Evolutionary conservation across 2,797 vertebrate species (phyloP).

Genomic region (Poecilia wingei): DNA sequence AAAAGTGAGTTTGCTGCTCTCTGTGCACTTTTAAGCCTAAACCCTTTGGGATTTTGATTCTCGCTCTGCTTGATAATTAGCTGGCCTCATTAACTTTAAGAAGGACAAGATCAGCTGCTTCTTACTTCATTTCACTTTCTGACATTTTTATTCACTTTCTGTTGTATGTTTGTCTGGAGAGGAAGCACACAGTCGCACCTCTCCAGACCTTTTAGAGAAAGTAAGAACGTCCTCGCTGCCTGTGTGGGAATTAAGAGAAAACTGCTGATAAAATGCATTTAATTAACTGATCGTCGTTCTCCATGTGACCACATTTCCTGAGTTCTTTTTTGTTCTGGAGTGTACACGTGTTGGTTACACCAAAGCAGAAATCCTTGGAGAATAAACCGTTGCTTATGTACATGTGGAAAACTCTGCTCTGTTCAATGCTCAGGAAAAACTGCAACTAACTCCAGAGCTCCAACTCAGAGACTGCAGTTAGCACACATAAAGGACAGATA

Average conservation of each 20-base stretch:
- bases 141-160: background rate
- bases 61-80: conserved; percentile 38
- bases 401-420: background rate
- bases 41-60: conserved; percentile 18
- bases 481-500: background rate
- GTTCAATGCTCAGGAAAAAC: background rate
- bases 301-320: background rate
- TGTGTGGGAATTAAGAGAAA: background rate
- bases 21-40: conserved; percentile 13
- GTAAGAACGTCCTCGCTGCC: background rate
- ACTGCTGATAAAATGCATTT: background rate
- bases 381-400: background rate
- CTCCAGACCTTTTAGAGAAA: background rate
- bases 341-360: background rate
- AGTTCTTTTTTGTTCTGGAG: background rate
- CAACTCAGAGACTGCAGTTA: background rate
- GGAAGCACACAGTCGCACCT: background rate
- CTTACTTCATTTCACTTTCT: conserved; percentile 1
- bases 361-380: background rate
- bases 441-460: background rate
- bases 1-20: conserved; percentile 4
- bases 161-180: background rate
- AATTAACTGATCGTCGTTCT: background rate
- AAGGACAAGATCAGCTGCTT: conserved; percentile 23
- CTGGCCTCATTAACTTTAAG: conserved; percentile 39